Percentiles rank a stretch among this genome's conserved stretches.
Evolutionary conservation across 2,797 vertebrate species (phyloP).

Genomic region (Gobio occitaniae): DNA sequence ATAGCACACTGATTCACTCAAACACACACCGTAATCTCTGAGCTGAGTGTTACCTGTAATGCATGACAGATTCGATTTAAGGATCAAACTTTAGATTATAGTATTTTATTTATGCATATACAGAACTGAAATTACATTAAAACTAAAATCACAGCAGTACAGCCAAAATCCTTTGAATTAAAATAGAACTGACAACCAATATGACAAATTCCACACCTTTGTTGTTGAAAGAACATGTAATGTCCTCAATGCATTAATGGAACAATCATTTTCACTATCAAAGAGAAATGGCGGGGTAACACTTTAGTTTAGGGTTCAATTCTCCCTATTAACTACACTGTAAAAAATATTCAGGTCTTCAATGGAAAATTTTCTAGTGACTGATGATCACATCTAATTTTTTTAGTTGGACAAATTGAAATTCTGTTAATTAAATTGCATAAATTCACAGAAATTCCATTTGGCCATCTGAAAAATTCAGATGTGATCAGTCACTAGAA

Average conservation of each 20-base stretch:
- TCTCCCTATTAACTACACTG: too few relatives aligned
- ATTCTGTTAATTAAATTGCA: too few relatives aligned
- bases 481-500: too few relatives aligned
- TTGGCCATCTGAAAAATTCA: too few relatives aligned
- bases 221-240: not conserved
- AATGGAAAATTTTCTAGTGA: too few relatives aligned
- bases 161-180: too few relatives aligned
- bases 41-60: not conserved
- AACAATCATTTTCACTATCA: not conserved
- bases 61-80: not conserved
- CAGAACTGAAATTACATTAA: not conserved
- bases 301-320: not conserved
- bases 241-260: not conserved
- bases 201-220: not conserved
- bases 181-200: not conserved
- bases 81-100: not conserved
- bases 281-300: not conserved
- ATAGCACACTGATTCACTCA: conserved; percentile 21
- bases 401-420: too few relatives aligned
- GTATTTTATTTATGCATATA: not conserved
- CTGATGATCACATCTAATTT: too few relatives aligned
- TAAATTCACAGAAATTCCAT: too few relatives aligned
- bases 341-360: too few relatives aligned
- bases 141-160: not conserved
- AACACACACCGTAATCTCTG: not conserved